Base-by-base conservation (phyloP, 2,888 invertebrate genomes). In the Xylocampa areola region DNA sequence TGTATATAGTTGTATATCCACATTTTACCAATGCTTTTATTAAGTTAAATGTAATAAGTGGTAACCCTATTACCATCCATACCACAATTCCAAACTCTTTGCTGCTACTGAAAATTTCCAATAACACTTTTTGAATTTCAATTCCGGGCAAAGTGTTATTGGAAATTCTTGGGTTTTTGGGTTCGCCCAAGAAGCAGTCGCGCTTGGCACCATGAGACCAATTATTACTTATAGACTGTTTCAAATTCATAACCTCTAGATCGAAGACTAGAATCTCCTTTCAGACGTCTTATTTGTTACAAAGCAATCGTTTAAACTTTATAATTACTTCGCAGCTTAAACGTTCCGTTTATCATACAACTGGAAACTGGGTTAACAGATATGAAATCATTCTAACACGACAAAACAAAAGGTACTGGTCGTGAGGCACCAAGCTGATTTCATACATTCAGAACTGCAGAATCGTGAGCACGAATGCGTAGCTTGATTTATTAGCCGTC, bases 341-440 rank as follows among this genome's bases (percentile, higher is more conserved):
- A 45, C 49, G 40, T 59, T 49, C 17, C 36, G 44, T 67, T 66
- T 53, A 60, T 51, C 63, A 75, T 61, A 75, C 57, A 72, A 74
- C 67, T 65, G 66, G 66, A 76, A 89, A 84, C 80, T 88, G 75
- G 88, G 88, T 84, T 88, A 89, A 80, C 82, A 84, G 85, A 85
- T 80, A 84, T 77, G 77, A 81, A 85, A 84, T 84, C 81, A 85
- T 80, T 84, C 67, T 68, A 75, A 57, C 49, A 62, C 73, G 63
- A 71, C 85, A 83, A 90, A 89, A 92, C 92, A 92, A 91, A 91
- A 87, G 90, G 73, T 76, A 79, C 64, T 68, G 80, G 72, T 67
- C 94, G 93, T 93, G 94, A 92, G 93, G 90, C 89, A 87, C 84
- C 93, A 92, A 93, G 92, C 93, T 91, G 92, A 78, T 91, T 90